A percentile compares a stretch with the other conserved stretches of the same genome.
Evolutionary conservation across 2,888 invertebrate genomes (phyloP).

Genomic region (Troides aeacus): DNA sequence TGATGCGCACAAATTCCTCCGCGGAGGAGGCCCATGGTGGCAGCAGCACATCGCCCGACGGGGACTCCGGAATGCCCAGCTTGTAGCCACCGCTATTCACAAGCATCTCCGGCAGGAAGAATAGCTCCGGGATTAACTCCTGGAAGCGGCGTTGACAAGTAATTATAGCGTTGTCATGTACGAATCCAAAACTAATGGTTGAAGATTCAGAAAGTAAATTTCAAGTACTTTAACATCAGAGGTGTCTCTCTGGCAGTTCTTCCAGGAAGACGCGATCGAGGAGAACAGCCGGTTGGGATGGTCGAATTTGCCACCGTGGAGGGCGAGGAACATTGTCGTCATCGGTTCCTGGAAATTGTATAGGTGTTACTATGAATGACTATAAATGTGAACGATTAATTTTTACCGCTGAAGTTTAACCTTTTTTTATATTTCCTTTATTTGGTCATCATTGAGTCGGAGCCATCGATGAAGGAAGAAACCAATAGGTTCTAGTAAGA

Average conservation of each 20-base stretch:
- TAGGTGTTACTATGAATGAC: too few relatives aligned
- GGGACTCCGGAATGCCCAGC: slow-evolving; percentile 93
- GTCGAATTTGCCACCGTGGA: slow-evolving; percentile 99
- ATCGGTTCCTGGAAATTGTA: slow-evolving; percentile 90
- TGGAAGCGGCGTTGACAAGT: slow-evolving; percentile 46
- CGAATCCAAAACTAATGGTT: neutral
- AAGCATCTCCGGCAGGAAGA: slow-evolving; percentile 99
- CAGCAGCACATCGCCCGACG: slow-evolving; percentile 90
- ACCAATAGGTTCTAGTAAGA: too few relatives aligned
- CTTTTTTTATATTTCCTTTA: too few relatives aligned
- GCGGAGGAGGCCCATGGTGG: slow-evolving; percentile 99
- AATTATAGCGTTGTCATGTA: too few relatives aligned
- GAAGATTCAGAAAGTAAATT: neutral
- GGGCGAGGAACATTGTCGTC: slow-evolving; percentile 98
- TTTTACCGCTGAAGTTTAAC: too few relatives aligned
- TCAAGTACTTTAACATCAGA: slow-evolving; percentile 95
- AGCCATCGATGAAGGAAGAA: too few relatives aligned
- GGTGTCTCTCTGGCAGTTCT: slow-evolving; percentile 98
- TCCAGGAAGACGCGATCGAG: slow-evolving; percentile 97
- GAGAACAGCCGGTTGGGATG: slow-evolving; percentile 98
- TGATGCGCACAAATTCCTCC: slow-evolving; percentile 98
- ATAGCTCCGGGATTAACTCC: slow-evolving; percentile 99
- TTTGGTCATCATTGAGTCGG: too few relatives aligned
- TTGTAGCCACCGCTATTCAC: slow-evolving; percentile 90
- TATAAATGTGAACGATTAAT: too few relatives aligned